Conservation (phyloP, 2,797 vertebrate genomes). For the Smutsia gigantea region DNA sequence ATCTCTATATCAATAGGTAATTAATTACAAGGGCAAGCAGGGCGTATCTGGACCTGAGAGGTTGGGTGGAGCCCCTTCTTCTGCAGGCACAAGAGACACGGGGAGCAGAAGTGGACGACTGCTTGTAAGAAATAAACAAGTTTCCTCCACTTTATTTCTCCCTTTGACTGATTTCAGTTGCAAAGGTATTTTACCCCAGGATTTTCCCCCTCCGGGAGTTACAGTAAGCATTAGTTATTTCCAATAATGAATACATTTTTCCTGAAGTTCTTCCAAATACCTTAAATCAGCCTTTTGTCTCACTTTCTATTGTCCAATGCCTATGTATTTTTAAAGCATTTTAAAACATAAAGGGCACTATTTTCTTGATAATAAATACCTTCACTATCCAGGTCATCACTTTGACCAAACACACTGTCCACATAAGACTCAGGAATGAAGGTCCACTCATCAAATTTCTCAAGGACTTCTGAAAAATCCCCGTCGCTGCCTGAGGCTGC, state of each 20-base stretch:
- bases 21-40: no score
- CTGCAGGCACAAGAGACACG: no score
- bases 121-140: no score
- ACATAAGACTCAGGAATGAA: slow-evolving; percentile 88
- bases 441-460: slow-evolving; percentile 90
- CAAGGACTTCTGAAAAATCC: slow-evolving; percentile 87
- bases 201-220: no score
- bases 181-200: no score
- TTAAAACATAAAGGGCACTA: background rate
- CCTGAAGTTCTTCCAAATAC: background rate
- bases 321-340: background rate
- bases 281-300: background rate
- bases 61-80: no score
- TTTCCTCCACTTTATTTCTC: no score
- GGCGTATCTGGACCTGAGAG: no score
- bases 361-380: slow-evolving; percentile 84
- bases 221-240: background rate
- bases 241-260: background rate
- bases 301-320: background rate
- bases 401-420: slow-evolving; percentile 87
- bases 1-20: no score
- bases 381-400: slow-evolving; percentile 93
- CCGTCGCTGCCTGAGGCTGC: slow-evolving; percentile 81
- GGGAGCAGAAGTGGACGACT: no score
- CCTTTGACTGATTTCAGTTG: no score